Percentiles rank a stretch among this genome's conserved stretches.
Evolutionary conservation across 2,888 invertebrate species (phyloP).

Genomic region (Acleris cristana): DNA sequence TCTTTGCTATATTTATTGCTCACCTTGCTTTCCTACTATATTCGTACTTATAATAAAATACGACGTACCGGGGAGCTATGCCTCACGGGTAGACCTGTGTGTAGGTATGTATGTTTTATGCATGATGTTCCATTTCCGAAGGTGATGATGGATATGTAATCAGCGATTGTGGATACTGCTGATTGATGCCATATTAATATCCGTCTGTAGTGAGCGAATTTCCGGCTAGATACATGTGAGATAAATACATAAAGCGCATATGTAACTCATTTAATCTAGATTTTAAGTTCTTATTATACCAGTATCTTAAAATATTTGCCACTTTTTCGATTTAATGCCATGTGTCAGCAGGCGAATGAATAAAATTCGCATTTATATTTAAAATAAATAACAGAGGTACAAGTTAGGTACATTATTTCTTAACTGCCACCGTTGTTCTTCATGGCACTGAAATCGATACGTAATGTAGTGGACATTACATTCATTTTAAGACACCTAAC

Average conservation of each 20-base stretch:
- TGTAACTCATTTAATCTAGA: not conserved
- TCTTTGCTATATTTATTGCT: slow-evolving; percentile 79
- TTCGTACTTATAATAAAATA: slow-evolving; percentile 67
- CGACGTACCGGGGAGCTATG: slow-evolving; percentile 58
- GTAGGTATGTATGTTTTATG: not conserved
- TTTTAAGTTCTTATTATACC: too few species aligned
- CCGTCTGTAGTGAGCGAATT: slow-evolving; percentile 7
- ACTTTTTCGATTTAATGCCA: too few species aligned
- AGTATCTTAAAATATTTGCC: too few species aligned
- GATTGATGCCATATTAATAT: slow-evolving; percentile 21
- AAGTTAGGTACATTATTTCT: slow-evolving; percentile 38
- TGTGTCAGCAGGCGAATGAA: too few species aligned
- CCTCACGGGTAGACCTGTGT: slow-evolving; percentile 47
- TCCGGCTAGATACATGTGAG: slow-evolving; percentile 1
- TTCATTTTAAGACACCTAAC: slow-evolving; percentile 47
- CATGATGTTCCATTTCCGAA: slow-evolving; percentile 30
- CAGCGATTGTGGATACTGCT: slow-evolving; percentile 31
- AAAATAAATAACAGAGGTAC: not conserved
- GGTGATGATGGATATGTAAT: slow-evolving; percentile 27
- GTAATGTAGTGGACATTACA: slow-evolving; percentile 53
- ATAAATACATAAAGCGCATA: not conserved
- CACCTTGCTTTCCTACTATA: slow-evolving; percentile 72
- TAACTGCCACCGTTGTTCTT: slow-evolving; percentile 44
- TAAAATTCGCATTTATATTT: not conserved
- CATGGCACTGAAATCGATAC: slow-evolving; percentile 52